These are phyloP conservation scores for Zoroaster sp. DNA, from an alignment of 53 echinoderm and acorn worm species.

Conservation along the genomic window DNA sequence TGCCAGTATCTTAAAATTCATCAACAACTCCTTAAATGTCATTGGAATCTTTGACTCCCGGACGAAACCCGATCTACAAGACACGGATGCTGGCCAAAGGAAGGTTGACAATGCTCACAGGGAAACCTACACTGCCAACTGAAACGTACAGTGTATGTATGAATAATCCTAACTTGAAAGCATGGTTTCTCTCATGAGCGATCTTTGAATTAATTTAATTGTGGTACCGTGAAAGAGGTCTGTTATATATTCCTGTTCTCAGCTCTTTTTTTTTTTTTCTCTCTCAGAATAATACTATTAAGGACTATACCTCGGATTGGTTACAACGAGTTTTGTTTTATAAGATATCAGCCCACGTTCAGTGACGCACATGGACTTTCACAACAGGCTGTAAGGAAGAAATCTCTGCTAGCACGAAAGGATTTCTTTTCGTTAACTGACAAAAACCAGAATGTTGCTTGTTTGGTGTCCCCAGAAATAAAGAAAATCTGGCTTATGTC, in stretches of 20 bases:
- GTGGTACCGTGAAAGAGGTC: too few relatives aligned
- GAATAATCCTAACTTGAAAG: too few relatives aligned
- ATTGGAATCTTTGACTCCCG: neutral
- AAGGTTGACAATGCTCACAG: neutral
- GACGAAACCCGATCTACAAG: neutral
- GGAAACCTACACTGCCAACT: neutral
- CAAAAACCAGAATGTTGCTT: too few relatives aligned
- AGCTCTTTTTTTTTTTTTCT: neutral
- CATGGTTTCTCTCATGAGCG: too few relatives aligned
- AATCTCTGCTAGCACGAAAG: neutral
- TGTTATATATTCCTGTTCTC: neutral
- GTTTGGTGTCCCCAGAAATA: too few relatives aligned
- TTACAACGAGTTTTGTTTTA: neutral
- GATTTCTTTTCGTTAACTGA: neutral
- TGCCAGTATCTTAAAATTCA: neutral
- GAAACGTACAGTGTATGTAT: neutral
- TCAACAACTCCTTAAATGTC: neutral
- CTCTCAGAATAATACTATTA: too few relatives aligned
- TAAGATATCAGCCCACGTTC: neutral
- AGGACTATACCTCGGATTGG: neutral
- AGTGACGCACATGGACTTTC: neutral
- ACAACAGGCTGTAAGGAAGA: neutral
- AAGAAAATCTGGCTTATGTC: too few relatives aligned
- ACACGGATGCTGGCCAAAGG: neutral
- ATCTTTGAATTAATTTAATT: too few relatives aligned